These are phyloP conservation scores for Petrophora chlorosata DNA, from an alignment of 2,888 invertebrate genomes.

Conservation along the genomic window DNA sequence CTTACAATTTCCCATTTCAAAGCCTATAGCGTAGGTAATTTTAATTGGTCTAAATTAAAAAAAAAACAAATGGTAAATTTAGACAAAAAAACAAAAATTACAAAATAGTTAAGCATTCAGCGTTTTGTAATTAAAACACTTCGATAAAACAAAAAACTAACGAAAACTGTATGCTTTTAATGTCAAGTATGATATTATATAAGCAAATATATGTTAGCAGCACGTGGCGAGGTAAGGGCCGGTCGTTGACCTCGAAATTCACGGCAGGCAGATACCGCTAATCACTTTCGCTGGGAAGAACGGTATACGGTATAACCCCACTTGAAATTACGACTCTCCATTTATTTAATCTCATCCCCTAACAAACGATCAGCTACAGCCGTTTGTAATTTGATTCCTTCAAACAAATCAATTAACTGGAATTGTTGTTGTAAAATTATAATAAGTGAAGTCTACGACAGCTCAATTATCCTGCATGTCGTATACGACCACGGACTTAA, in stretches of 20 bases:
- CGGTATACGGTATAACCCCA: slow-evolving; percentile 52
- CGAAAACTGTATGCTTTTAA: background rate
- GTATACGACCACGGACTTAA: background rate
- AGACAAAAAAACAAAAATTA: too few relatives aligned
- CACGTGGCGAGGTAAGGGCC: slow-evolving; percentile 68
- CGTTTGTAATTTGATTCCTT: slow-evolving; percentile 21
- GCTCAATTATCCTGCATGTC: too few relatives aligned
- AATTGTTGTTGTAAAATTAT: too few relatives aligned
- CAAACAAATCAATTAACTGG: background rate
- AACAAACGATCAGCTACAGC: slow-evolving; percentile 31
- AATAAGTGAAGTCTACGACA: too few relatives aligned
- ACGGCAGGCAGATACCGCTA: slow-evolving; percentile 58
- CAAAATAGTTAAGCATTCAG: too few relatives aligned
- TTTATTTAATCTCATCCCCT: slow-evolving; percentile 35
- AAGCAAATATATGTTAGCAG: slow-evolving; percentile 44
- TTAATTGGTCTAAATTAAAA: too few relatives aligned
- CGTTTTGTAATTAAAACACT: too few relatives aligned
- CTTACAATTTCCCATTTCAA: too few relatives aligned
- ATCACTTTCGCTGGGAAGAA: slow-evolving; percentile 66
- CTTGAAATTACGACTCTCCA: slow-evolving; percentile 40
- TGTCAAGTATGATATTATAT: slow-evolving; percentile 42
- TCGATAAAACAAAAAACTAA: too few relatives aligned
- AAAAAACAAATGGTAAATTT: too few relatives aligned
- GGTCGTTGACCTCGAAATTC: slow-evolving; percentile 68
- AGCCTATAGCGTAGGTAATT: too few relatives aligned